Percentiles rank a stretch among this genome's conserved stretches.
These are phyloP conservation scores for Pelecanus crispus DNA, from an alignment of 2,113 vertebrate species.

Conservation along the genomic window DNA sequence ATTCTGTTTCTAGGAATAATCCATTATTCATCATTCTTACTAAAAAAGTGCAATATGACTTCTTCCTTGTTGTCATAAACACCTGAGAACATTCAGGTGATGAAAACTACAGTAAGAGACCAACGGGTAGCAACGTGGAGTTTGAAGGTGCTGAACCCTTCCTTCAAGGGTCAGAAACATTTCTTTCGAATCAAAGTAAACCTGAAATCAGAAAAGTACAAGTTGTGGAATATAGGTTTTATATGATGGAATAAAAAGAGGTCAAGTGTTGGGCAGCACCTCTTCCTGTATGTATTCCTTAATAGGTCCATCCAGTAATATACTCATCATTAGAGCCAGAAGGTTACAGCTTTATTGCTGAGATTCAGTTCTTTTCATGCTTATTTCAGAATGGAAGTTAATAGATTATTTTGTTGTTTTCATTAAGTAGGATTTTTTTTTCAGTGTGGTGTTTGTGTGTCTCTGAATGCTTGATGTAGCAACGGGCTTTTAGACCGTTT, in stretches of 20 bases:
- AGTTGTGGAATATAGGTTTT: background rate
- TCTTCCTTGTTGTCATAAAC: background rate
- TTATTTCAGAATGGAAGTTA: background rate
- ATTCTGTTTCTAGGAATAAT: background rate
- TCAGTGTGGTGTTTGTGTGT: background rate
- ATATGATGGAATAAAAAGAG: background rate
- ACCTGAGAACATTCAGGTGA: background rate
- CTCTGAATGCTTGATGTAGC: background rate
- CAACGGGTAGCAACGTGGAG: background rate
- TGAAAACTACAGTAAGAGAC: background rate
- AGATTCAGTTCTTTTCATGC: background rate
- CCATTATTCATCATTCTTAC: background rate
- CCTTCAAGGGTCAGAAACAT: background rate
- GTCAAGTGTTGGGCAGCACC: background rate
- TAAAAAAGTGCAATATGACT: background rate
- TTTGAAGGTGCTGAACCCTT: background rate
- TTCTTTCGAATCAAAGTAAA: background rate
- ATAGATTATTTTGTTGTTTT: background rate
- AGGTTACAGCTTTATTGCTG: background rate
- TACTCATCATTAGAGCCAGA: background rate
- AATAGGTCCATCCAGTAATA: background rate
- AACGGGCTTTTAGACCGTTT: background rate
- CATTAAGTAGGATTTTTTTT: background rate
- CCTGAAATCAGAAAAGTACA: background rate
- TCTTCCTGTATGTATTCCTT: background rate